Percentiles rank a stretch among this genome's conserved stretches.
Conservation (phyloP, 1,140 invertebrate species). For the Portunus trituberculatus region DNA sequence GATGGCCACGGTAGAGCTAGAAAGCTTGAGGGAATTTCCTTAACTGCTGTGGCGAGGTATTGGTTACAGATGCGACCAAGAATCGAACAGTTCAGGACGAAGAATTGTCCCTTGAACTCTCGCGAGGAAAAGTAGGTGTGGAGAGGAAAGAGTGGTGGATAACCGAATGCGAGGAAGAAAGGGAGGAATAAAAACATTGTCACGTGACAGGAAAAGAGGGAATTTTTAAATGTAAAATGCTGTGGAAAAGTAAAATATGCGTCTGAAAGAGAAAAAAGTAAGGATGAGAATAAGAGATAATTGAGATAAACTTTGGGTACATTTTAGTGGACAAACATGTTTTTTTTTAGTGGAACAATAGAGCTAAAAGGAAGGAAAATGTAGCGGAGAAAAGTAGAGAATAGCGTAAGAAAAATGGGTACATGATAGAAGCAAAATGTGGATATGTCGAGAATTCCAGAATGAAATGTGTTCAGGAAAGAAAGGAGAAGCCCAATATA, state of each 20-base stretch:
- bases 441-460: background rate
- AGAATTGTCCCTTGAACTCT: background rate
- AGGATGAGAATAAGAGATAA: too few relatives aligned
- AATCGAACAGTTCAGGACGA: background rate
- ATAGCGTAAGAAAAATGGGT: too few relatives aligned
- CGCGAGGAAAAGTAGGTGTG: background rate
- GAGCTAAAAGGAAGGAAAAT: too few relatives aligned
- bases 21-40: constrained; percentile 22
- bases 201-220: too few relatives aligned
- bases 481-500: background rate
- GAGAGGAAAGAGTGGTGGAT: background rate
- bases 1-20: background rate
- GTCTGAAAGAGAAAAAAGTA: too few relatives aligned
- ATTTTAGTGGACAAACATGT: too few relatives aligned
- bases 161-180: background rate
- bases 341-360: too few relatives aligned
- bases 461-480: background rate
- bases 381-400: too few relatives aligned
- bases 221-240: too few relatives aligned
- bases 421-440: background rate
- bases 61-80: constrained; percentile 1
- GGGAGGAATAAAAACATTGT: background rate
- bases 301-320: too few relatives aligned
- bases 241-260: too few relatives aligned
- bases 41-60: constrained; percentile 6